These are phyloP conservation scores for Periplaneta americana DNA, from an alignment of 1,140 invertebrate genomes.

Conservation along the genomic window DNA sequence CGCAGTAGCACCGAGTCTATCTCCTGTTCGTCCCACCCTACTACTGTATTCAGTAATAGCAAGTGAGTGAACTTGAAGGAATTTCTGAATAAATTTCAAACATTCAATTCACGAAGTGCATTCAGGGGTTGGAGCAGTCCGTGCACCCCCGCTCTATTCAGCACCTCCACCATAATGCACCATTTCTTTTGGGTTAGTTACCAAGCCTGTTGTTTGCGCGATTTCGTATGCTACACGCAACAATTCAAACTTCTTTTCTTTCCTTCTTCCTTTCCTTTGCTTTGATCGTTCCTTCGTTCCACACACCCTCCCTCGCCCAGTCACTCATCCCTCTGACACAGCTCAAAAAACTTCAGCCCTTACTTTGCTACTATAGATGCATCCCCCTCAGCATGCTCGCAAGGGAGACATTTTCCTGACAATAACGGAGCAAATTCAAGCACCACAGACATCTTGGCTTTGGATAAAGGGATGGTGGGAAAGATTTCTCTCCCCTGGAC, in stretches of 20 bases:
- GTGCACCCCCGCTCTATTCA: neutral
- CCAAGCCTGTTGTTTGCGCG: neutral
- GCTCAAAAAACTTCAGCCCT: neutral
- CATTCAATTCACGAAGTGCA: neutral
- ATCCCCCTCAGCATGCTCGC: neutral
- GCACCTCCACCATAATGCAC: neutral
- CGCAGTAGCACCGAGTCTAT: too few relatives aligned
- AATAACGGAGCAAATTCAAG: conserved; percentile 6
- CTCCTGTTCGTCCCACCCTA: too few relatives aligned
- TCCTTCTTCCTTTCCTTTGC: neutral
- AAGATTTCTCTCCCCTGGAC: neutral
- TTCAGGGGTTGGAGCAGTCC: neutral
- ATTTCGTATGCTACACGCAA: neutral
- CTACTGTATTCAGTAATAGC: neutral
- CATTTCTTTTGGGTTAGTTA: neutral
- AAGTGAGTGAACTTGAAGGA: neutral
- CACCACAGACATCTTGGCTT: neutral
- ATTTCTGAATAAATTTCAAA: neutral
- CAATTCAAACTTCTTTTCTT: neutral
- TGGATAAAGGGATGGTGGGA: neutral
- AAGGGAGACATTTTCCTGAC: conserved; percentile 9
- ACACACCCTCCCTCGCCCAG: neutral
- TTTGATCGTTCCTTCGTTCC: neutral
- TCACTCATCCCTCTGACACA: neutral
- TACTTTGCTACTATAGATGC: neutral